Evolutionary conservation across 2,888 invertebrate species (phyloP).

Genomic region (Gastrophysa polygoni): DNA sequence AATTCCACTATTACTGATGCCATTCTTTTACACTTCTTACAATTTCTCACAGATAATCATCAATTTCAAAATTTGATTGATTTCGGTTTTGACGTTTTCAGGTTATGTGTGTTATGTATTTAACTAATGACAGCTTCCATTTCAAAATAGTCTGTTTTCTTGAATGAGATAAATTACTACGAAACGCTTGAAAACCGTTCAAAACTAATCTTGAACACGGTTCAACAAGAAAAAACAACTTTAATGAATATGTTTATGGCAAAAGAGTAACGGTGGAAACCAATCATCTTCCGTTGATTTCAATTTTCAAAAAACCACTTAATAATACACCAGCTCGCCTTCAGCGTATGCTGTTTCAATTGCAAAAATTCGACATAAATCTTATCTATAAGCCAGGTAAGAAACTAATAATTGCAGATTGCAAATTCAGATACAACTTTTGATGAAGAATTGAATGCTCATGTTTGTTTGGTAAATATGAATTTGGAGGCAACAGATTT

Average conservation of each 20-base stretch:
- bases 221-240: too few relatives aligned
- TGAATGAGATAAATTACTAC: too few relatives aligned
- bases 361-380: constrained; percentile 25
- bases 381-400: constrained; percentile 19
- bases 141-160: too few relatives aligned
- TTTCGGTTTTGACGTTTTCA: too few relatives aligned
- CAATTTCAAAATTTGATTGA: too few relatives aligned
- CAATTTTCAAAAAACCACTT: neutral
- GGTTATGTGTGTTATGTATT: too few relatives aligned
- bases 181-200: too few relatives aligned
- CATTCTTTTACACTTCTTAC: too few relatives aligned
- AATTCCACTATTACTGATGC: too few relatives aligned
- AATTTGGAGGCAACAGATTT: constrained; percentile 22
- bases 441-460: constrained; percentile 10
- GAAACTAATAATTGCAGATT: constrained; percentile 1
- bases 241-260: constrained; percentile 19
- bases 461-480: constrained; percentile 24
- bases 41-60: too few relatives aligned
- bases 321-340: neutral
- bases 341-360: constrained; percentile 18
- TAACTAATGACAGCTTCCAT: too few relatives aligned
- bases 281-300: constrained; percentile 10
- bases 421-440: constrained; percentile 17
- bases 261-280: constrained; percentile 16
- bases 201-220: too few relatives aligned